A percentile compares a stretch with the other conserved stretches of the same genome.
Evolutionary conservation across 2,113 vertebrate species (phyloP).

Genomic region (Ptilonorhynchus violaceus): DNA sequence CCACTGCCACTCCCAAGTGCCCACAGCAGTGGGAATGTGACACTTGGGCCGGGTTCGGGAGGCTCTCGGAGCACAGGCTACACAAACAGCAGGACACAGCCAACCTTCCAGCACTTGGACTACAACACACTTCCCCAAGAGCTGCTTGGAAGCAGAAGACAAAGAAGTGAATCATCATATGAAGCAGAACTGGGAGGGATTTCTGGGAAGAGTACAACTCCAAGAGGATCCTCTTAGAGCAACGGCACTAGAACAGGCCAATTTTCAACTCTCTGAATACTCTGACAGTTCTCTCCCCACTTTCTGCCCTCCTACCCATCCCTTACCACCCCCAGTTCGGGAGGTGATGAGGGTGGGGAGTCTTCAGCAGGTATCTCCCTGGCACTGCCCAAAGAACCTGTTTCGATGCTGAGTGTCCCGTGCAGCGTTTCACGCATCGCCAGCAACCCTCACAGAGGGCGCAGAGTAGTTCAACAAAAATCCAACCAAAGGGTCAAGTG

Average conservation of each 20-base stretch:
- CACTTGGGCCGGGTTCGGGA: not conserved
- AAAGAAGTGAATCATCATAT: not conserved
- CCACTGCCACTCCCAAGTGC: not conserved
- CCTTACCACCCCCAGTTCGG: no score
- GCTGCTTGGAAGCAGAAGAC: not conserved
- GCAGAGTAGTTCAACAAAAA: not conserved
- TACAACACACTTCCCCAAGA: not conserved
- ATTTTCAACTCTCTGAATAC: not conserved
- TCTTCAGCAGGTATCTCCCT: not conserved
- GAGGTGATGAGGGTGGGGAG: not conserved
- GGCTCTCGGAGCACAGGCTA: not conserved
- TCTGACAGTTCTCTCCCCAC: not conserved
- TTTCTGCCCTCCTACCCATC: not conserved
- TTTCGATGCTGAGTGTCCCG: accelerated
- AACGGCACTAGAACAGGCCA: not conserved
- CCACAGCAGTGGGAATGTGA: accelerated
- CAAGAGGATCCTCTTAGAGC: not conserved
- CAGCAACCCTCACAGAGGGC: not conserved
- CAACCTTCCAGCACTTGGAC: accelerated
- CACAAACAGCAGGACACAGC: not conserved
- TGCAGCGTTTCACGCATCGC: not conserved
- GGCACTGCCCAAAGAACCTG: not conserved
- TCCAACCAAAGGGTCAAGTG: not conserved
- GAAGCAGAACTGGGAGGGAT: not conserved
- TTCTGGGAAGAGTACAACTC: slow-evolving; percentile 9